Conservation (phyloP, 2,797 vertebrate species). For the Hephaestus fuliginosus region DNA sequence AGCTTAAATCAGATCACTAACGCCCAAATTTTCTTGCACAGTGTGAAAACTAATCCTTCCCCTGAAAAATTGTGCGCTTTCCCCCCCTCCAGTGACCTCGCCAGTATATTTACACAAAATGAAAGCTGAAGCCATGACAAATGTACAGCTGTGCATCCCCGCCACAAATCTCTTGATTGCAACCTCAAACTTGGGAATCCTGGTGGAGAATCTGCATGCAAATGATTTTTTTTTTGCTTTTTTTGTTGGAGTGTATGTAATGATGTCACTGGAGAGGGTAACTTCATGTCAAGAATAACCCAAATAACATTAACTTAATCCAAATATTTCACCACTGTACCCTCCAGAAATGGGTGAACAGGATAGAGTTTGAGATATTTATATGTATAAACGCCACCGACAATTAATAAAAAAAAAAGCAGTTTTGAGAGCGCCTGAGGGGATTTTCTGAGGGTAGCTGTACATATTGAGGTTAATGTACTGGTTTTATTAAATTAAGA, state of each 20-base stretch:
- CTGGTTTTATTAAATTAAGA: conserved; percentile 63
- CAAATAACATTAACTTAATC: conserved; percentile 34
- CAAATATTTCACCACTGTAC: conserved; percentile 28
- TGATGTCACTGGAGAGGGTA: conserved; percentile 45
- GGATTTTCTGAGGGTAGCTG: conserved; percentile 38
- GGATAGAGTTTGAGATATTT: conserved; percentile 48
- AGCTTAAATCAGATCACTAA: conserved; percentile 31
- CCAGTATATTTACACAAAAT: conserved; percentile 22
- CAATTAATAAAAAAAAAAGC: conserved; percentile 29
- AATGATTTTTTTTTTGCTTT: conserved; percentile 15
- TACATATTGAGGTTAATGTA: conserved; percentile 60
- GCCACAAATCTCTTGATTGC: conserved; percentile 6
- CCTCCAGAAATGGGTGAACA: conserved; percentile 53
- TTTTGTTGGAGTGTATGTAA: not conserved
- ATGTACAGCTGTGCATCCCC: conserved; percentile 40
- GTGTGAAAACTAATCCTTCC: conserved; percentile 16
- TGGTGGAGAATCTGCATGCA: conserved; percentile 26
- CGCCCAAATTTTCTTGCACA: conserved; percentile 11
- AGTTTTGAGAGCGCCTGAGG: conserved; percentile 39
- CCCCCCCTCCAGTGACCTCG: conserved; percentile 38
- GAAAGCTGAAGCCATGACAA: conserved; percentile 25
- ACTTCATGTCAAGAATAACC: conserved; percentile 33
- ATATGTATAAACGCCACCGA: conserved; percentile 18
- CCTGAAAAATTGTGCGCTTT: not conserved
- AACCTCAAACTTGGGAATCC: conserved; percentile 22